These are phyloP conservation scores for Ptychodera flava DNA, from an alignment of 35 echinoderm and acorn worm species.

Conservation along the genomic window DNA sequence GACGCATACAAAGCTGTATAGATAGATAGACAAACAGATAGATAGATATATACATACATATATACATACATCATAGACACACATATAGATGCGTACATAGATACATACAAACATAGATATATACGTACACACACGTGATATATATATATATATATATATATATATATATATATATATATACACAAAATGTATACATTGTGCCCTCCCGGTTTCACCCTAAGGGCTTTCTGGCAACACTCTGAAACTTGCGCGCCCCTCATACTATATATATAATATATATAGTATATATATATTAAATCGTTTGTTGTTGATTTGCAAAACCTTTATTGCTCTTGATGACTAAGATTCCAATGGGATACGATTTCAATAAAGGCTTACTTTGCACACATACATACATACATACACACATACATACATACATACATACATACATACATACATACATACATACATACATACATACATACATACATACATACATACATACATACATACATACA, in stretches of 20 bases:
- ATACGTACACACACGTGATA: slow-evolving; percentile 37
- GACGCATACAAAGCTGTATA: neutral
- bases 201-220: too few species aligned
- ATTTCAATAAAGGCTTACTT: neutral
- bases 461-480: slow-evolving; percentile 38
- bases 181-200: too few species aligned
- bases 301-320: too few species aligned
- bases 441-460: slow-evolving; percentile 40
- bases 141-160: slow-evolving; percentile 29
- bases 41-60: neutral
- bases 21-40: neutral
- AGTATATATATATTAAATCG: too few species aligned
- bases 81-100: slow-evolving; percentile 35
- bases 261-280: too few species aligned
- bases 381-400: slow-evolving; percentile 42
- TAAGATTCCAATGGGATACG: too few species aligned
- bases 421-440: slow-evolving; percentile 47
- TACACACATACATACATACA: slow-evolving; percentile 44
- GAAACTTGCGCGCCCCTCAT: too few species aligned
- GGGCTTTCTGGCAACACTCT: too few species aligned
- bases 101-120: slow-evolving; percentile 41
- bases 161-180: slow-evolving; percentile 29
- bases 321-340: too few species aligned
- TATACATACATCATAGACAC: slow-evolving; percentile 17
- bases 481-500: slow-evolving; percentile 38